phyloP scores from a whole-genome alignment of 2,113 vertebrate genomes.

The Alectura lathami region DNA sequence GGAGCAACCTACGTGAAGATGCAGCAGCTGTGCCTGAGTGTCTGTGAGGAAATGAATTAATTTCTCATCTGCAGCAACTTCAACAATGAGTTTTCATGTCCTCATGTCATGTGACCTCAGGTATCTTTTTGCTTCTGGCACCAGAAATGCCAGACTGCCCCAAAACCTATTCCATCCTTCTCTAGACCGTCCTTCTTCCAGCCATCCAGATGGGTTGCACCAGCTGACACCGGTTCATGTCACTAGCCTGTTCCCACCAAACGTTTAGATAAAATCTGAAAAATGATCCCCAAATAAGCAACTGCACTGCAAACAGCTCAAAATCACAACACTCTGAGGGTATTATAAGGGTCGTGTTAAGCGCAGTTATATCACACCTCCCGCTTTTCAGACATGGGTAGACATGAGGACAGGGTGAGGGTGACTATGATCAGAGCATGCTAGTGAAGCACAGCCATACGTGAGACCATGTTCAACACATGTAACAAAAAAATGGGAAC shows the following conservation, averaged over 20 bases:
- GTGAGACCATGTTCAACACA: background rate
- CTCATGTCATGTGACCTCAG: background rate
- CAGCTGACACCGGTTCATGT: background rate
- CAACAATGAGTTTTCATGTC: background rate
- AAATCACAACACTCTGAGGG: background rate
- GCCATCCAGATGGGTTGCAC: background rate
- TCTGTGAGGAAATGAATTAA: background rate
- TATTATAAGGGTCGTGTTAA: background rate
- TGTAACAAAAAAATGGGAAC: fast-evolving
- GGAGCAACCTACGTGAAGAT: background rate
- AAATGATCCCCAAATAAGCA: background rate
- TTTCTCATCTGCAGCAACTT: background rate
- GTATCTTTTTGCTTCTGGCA: background rate
- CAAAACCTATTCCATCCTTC: background rate
- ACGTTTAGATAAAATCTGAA: background rate
- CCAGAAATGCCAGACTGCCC: background rate
- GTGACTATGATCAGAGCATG: background rate
- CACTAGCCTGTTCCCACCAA: background rate
- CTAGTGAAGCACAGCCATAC: background rate
- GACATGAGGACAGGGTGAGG: background rate
- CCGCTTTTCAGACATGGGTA: background rate
- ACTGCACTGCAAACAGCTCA: background rate
- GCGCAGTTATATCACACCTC: background rate
- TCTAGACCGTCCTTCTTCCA: background rate
- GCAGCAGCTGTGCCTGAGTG: background rate